Conservation (phyloP, 2,888 invertebrate genomes). For the Mantis religiosa region DNA sequence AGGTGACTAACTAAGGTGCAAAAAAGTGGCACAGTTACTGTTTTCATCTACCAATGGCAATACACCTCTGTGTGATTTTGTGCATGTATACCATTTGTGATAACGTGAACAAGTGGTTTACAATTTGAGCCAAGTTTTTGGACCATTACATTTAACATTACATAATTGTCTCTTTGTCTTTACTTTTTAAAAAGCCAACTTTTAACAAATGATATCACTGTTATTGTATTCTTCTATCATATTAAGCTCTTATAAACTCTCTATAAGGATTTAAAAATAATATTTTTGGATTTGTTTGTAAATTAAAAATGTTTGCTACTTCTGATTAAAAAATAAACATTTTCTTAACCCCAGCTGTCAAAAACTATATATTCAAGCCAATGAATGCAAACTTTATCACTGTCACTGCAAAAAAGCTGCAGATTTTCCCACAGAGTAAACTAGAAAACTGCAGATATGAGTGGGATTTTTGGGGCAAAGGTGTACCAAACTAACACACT, state of each 20-base stretch:
- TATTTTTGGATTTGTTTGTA: neutral
- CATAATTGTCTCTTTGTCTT: neutral
- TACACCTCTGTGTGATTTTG: neutral
- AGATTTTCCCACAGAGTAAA: neutral
- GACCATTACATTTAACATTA: neutral
- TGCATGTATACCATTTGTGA: neutral
- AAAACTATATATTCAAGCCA: neutral
- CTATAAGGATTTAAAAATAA: neutral
- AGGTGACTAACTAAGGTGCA: neutral
- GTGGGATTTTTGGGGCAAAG: neutral
- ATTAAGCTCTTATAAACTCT: neutral
- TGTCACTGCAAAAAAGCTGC: neutral
- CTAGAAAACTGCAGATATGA: neutral
- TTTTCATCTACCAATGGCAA: neutral
- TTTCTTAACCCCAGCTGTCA: neutral
- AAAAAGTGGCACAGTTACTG: neutral
- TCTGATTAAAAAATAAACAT: neutral
- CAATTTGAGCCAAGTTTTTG: neutral
- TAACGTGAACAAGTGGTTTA: neutral
- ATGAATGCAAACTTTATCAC: neutral
- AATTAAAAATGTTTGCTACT: neutral
- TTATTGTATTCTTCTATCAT: neutral
- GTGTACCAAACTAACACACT: slow-evolving; percentile 55
- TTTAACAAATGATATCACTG: neutral
- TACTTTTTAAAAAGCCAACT: neutral